Percentiles rank a stretch among this genome's conserved stretches.
phyloP scores from a whole-genome alignment of 2,888 invertebrate species.

The Leptopilina myrica region DNA sequence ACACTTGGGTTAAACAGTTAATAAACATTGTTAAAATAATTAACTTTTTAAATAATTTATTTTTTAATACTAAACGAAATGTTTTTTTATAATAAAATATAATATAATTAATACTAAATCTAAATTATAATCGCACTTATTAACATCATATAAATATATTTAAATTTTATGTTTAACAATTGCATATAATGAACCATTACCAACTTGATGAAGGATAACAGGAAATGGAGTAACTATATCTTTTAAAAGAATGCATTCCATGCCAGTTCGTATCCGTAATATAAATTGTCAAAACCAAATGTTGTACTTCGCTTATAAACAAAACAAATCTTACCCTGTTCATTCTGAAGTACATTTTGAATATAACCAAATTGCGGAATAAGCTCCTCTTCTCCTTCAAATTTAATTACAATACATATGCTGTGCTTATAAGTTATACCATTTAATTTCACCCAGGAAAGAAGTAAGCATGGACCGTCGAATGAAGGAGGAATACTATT shows the following conservation, averaged over 20 bases:
- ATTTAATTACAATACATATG: conserved; percentile 16
- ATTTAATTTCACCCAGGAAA: conserved; percentile 23
- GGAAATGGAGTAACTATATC: conserved; percentile 14
- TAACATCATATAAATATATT: not conserved
- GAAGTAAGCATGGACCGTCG: conserved; percentile 3
- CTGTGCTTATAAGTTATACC: not conserved
- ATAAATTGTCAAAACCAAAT: conserved; percentile 15
- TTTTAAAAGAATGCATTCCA: conserved; percentile 24
- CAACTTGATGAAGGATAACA: not conserved
- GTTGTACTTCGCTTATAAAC: conserved; percentile 42
- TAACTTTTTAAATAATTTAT: too few species aligned
- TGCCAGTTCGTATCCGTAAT: not conserved
- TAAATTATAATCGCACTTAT: not conserved
- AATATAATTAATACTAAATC: not conserved
- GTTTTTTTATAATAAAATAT: not conserved
- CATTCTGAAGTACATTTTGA: conserved; percentile 39
- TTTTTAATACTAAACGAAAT: not conserved
- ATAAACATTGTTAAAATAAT: too few species aligned
- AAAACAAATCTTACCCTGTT: conserved; percentile 33
- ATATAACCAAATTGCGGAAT: conserved; percentile 30
- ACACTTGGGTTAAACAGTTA: too few species aligned
- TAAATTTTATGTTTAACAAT: conserved; percentile 1
- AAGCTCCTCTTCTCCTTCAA: conserved; percentile 10
- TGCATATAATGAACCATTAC: not conserved
- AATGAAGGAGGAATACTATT: not conserved